Base-by-base conservation (phyloP, 1,140 invertebrate genomes). In the Ptiloglossa arizonensis region DNA sequence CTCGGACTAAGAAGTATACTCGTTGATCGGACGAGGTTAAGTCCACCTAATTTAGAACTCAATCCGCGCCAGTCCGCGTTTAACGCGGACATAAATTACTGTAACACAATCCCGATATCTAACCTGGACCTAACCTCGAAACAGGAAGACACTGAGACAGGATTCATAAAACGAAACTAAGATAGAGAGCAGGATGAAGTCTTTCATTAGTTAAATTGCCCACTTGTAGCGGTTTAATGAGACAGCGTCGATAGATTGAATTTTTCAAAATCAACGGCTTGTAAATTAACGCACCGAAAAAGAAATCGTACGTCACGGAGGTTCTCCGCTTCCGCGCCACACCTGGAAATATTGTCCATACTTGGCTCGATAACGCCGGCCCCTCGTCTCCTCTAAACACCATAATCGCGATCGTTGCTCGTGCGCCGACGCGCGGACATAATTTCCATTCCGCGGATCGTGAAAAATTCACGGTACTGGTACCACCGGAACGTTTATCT, bases 231-330 rank as follows among this genome's bases (percentile, higher is more conserved):
- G 32, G 54, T 54, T 24, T 13, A 4, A 35, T 17, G 32, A 38
- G 48, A 68, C 38, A 54, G 66, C 54, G n/a, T 54, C 32, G 48
- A 29, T 54, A 54, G 38, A 68, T 38, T 50, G n/a, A n/a, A n/a
- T 68, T n/a, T 13, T 19, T 22, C 27, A 46, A 64, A 35, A 1
- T 6, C 32, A 35, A 35, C 32, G 32, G 6, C 3, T 6, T 35
- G 32, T 6, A 35, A 35, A 35, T 35, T 6, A 35, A 6, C n/a
- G n/a, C n/a, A n/a, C n/a, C n/a, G n/a, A n/a, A n/a, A n/a, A n/a
- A n/a, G n/a, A n/a, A n/a, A n/a, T n/a, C n/a, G n/a, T n/a, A n/a
- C n/a, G n/a, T n/a, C n/a, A n/a, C n/a, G n/a, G n/a, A n/a, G n/a
- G n/a, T 35, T 35, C 35, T 35, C 35, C 2, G n/a, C n/a, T n/a